Evolutionary conservation across 1,140 invertebrate species (phyloP), one percentile per base, ranked within the genome.

Genomic region (Microvelia longipes): DNA sequence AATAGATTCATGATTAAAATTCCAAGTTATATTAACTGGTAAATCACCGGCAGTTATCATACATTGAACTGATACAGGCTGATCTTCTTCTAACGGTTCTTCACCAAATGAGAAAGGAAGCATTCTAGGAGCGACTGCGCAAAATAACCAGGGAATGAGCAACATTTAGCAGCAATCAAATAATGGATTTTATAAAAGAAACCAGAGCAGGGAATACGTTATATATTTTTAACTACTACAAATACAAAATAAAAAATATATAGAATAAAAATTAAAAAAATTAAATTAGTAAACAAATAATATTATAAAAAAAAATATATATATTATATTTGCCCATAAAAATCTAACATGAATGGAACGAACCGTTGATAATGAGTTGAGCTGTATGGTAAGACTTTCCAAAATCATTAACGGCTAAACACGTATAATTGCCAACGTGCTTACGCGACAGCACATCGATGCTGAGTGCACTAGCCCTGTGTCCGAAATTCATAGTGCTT

Each of bases 1-100:
- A 73, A 86, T 81, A 72, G 74, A 68, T 77, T 84, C 75, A 67
- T 87, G 82, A 71, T 84, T 87, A 60, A 90, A 80, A 69, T 80
- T 78, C 90, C 90, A 92, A 63, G 81, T 79, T 60, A 88, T 85
- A 73, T 81, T 82, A 25, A 89, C 79, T 26, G 88, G 88, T 66
- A 87, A 78, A 77, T 89, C 88, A 1, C 89, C 89, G 75, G 87
- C 86, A 69, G 85, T 78, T 69, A 89, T 85, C 50, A 85, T 85
- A 79, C 91, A 93, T 19, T 85, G 86, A 28, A 92, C 80, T 30
- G 78, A 76, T 19, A 74, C 75, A 5, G 77, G 69, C 28, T 77
- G 74, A 30, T 78, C 79, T 26, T 73, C 72, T 66, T 73, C 72
- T 28, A 72, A 69, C 13, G 85, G 83, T 69, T 86, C 85, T 66